Evolutionary conservation across 2,113 vertebrate genomes (phyloP).

Genomic region (Lethenteron camtschaticum): DNA sequence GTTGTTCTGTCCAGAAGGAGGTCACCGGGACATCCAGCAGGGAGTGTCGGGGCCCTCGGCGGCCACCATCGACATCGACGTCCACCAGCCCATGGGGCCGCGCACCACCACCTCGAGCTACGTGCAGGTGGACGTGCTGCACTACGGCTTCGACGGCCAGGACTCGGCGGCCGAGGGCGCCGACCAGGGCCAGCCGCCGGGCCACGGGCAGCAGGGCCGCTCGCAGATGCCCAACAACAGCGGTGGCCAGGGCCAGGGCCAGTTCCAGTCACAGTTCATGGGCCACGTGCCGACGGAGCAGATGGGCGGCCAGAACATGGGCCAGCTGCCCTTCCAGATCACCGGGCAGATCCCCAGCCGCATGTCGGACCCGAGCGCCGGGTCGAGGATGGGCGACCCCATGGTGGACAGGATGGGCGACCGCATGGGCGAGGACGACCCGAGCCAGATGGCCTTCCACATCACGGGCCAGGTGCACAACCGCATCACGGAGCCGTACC

Average conservation of each 20-base stretch:
- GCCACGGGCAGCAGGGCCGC: no score
- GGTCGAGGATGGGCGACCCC: neutral
- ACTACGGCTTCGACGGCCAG: constrained; percentile 1
- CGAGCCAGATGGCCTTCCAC: neutral
- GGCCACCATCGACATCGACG: constrained; percentile 1
- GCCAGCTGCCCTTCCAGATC: constrained; percentile 2
- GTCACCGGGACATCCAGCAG: no score
- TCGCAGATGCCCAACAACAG: no score
- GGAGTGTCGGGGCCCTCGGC: neutral
- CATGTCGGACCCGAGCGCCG: neutral
- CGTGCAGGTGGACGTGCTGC: constrained; percentile 5
- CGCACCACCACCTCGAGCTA: constrained; percentile 3
- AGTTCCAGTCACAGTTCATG: no score
- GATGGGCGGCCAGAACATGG: no score
- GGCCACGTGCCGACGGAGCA: no score
- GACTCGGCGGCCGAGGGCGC: neutral
- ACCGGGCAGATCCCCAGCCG: constrained; percentile 4
- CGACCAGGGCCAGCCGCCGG: no score
- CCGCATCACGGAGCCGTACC: constrained; percentile 1
- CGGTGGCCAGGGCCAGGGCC: no score
- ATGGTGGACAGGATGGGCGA: neutral
- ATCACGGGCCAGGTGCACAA: constrained; percentile 2
- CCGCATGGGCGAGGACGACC: neutral
- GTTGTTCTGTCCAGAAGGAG: no score
- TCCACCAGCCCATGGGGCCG: neutral